These are phyloP conservation scores for Molanna angustata DNA, from an alignment of 2,888 invertebrate species.

Conservation along the genomic window DNA sequence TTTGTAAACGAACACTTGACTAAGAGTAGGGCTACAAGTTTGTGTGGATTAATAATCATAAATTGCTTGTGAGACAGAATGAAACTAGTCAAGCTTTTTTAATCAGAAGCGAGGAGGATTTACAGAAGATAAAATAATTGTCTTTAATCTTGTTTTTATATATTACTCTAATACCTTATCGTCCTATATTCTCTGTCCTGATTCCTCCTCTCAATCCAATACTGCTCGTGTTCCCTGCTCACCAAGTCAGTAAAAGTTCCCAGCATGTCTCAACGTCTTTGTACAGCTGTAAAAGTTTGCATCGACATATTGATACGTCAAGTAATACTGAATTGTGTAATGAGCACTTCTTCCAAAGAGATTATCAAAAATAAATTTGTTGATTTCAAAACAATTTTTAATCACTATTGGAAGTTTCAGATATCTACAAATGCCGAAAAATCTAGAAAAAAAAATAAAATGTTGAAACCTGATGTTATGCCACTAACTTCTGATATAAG, in stretches of 20 bases:
- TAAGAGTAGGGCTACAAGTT: no score
- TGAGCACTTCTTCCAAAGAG: not conserved
- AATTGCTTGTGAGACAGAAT: no score
- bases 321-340: not conserved
- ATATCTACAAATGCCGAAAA: not conserved
- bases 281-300: not conserved
- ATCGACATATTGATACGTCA: not conserved
- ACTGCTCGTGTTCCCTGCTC: no score
- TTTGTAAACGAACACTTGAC: no score
- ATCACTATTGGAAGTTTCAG: not conserved
- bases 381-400: not conserved
- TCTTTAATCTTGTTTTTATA: no score
- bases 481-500: not conserved
- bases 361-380: not conserved
- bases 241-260: not conserved
- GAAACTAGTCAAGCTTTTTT: no score
- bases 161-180: no score
- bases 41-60: no score
- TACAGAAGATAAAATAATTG: no score
- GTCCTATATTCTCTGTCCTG: no score
- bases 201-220: no score
- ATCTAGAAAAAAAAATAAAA: not conserved
- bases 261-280: not conserved
- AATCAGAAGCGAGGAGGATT: no score
- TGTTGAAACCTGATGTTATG: not conserved